phyloP scores from a whole-genome alignment of 2,888 invertebrate genomes.

The Gastrophysa polygoni region DNA sequence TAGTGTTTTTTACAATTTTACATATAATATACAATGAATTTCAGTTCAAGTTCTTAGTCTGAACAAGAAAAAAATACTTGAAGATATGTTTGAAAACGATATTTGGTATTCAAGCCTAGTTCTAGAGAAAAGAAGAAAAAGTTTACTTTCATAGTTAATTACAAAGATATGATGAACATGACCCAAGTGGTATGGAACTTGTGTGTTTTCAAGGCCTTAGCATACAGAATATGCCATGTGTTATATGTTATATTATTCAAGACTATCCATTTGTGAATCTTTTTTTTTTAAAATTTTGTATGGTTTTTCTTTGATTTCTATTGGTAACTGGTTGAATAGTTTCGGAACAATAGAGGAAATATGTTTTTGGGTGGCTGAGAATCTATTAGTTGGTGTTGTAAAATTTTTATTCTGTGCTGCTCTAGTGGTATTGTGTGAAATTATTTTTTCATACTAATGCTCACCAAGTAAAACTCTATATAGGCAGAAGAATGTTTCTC shows the following conservation, averaged over 20 bases:
- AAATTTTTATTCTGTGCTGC: background rate
- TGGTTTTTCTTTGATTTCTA: background rate
- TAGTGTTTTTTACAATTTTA: too few relatives aligned
- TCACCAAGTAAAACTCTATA: too few relatives aligned
- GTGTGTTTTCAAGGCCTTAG: background rate
- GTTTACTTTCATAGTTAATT: too few relatives aligned
- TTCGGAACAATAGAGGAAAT: background rate
- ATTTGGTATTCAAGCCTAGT: too few relatives aligned
- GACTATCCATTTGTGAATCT: background rate
- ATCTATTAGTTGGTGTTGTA: background rate
- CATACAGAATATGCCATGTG: background rate
- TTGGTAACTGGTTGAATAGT: background rate
- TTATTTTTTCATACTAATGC: too few relatives aligned
- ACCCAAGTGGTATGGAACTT: background rate
- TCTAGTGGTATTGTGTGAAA: background rate
- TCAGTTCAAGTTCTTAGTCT: too few relatives aligned
- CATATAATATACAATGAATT: too few relatives aligned
- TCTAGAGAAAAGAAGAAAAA: too few relatives aligned
- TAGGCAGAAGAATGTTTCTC: too few relatives aligned
- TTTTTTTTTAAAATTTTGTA: background rate
- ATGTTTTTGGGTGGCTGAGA: background rate
- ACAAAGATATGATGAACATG: background rate
- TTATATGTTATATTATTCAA: background rate
- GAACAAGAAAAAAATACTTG: too few relatives aligned
- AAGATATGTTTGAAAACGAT: too few relatives aligned